Base-by-base conservation (phyloP, 2,888 invertebrate species). In the Nebria brevicollis region DNA sequence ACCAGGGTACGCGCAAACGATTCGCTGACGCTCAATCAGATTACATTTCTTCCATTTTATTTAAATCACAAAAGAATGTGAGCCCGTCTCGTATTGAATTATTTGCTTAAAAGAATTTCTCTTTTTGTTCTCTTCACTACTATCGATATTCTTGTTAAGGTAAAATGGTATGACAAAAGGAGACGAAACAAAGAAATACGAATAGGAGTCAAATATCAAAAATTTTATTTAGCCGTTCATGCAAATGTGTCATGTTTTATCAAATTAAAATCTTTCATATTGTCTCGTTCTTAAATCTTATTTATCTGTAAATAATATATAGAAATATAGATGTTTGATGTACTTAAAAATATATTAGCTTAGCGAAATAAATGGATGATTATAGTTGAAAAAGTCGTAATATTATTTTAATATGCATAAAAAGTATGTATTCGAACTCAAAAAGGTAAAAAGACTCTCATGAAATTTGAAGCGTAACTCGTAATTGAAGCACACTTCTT, bases 61-160 rank as follows among this genome's bases (percentile, higher is more conserved):
- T 81, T 76, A 77, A 81, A 81, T 81, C 72, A 76, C 81, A 81
- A 81, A 76, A 72, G 77, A 77, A 77, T 77, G 81, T 77, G 73
- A 77, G 66, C 54, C 77, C 72, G 43, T 65, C 77, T 80, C 43
- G 77, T 81, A 81, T 77, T 73, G 77, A 81, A 81, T 81, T 76
- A 81, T 81, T 81, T 77, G 81, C 80, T 80, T 80, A 80, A 26
- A 80, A 75, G 80, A 75, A 78, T 78, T 78, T 74, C 78, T 42
- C 26, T 11, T 77, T 70, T 25, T 73, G 34, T 66, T 34, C 75
- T 66, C 43, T 15, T 73, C n/a, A 41, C 13, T 20, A 66, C 74
- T 79, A 79, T 79, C 72, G 79, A 79, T 79, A 68, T 74, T 79
- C 79, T 79, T 65, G 79, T 74, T 79, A 79, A 65, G 64, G 78